These are phyloP conservation scores for Hippopotamyrus pictus DNA, from an alignment of 2,797 vertebrate genomes.

Conservation along the genomic window DNA sequence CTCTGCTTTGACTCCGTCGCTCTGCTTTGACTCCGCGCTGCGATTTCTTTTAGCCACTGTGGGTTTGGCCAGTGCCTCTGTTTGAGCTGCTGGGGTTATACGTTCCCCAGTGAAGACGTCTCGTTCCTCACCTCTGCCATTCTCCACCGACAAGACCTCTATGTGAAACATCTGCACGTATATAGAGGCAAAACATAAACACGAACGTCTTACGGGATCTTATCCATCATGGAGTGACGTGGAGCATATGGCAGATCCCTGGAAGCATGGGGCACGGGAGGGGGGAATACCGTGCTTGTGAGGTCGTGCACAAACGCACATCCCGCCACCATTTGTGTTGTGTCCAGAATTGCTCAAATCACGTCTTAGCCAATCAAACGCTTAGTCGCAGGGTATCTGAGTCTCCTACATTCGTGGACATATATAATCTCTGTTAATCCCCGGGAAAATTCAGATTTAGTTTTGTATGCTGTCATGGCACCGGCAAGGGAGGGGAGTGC, in stretches of 20 bases:
- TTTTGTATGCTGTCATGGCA: not conserved
- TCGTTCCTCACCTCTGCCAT: not conserved
- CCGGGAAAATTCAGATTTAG: not conserved
- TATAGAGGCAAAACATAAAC: not conserved
- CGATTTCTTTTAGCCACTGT: slow-evolving; percentile 33
- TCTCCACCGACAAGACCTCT: not conserved
- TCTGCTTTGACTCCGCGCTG: too few species aligned
- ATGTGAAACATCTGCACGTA: not conserved
- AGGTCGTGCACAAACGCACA: not conserved
- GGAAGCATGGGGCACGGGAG: not conserved
- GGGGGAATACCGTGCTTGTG: not conserved
- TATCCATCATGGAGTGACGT: not conserved
- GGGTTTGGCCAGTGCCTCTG: slow-evolving; percentile 25
- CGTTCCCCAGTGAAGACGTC: not conserved
- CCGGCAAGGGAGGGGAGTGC: not conserved
- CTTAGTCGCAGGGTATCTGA: not conserved
- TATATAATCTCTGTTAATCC: not conserved
- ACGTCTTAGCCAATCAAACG: not conserved
- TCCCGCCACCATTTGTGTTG: not conserved
- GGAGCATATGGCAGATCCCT: not conserved
- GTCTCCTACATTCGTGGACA: not conserved
- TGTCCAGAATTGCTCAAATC: not conserved
- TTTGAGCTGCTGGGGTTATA: slow-evolving; percentile 12
- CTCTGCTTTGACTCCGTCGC: not conserved
- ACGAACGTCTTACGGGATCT: not conserved